Conservation (phyloP, 1,140 invertebrate genomes). For the Ceratitis capitata region DNA sequence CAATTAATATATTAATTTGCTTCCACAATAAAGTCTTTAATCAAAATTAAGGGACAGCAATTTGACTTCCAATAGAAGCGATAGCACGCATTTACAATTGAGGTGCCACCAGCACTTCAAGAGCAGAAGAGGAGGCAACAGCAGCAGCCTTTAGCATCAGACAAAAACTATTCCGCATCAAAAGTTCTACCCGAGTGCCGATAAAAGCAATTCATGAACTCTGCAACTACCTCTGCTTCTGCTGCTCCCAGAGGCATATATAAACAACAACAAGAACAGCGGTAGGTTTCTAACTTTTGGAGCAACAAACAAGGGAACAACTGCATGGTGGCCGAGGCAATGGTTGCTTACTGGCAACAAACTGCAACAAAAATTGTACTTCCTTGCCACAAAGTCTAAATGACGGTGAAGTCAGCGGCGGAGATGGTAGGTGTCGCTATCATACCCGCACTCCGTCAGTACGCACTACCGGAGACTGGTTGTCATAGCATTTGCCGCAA, state of each 20-base stretch:
- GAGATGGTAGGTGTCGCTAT: not conserved
- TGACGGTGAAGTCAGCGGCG: not conserved
- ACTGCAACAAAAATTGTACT: not conserved
- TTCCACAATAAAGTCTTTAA: not conserved
- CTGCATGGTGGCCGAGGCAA: not conserved
- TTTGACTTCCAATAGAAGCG: not conserved
- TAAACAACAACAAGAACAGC: not conserved
- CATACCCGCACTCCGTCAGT: not conserved
- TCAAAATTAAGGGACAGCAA: not conserved
- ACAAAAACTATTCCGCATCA: not conserved
- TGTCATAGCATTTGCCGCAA: not conserved
- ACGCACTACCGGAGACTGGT: not conserved
- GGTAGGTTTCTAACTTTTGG: not conserved
- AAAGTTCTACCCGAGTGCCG: not conserved
- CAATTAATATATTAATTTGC: not conserved
- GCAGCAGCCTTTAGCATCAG: not conserved
- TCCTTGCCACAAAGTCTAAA: too few relatives aligned
- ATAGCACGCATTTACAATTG: not conserved
- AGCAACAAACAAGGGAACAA: not conserved
- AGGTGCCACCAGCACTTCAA: not conserved
- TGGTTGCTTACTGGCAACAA: too few relatives aligned
- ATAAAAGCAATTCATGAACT: constrained; percentile 9
- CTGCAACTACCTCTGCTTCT: not conserved
- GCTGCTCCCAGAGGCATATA: not conserved
- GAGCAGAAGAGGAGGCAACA: not conserved